phyloP scores from a whole-genome alignment of 2,113 vertebrate genomes.

The Pantherophis guttatus region DNA sequence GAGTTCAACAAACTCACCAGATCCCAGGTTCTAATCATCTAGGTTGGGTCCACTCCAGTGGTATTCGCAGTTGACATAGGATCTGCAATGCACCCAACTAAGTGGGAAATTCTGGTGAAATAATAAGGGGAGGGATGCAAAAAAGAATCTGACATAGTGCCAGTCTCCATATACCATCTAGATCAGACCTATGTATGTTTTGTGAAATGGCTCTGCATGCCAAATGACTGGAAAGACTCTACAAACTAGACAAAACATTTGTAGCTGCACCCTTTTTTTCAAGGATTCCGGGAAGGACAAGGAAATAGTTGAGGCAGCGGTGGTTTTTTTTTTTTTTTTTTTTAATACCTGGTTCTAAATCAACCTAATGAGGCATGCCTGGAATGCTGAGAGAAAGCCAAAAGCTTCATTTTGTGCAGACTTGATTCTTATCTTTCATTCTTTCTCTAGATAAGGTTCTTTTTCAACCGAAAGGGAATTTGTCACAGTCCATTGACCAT shows the following conservation, averaged over 20 bases:
- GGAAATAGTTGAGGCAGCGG: conserved; percentile 16
- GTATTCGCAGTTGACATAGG: background rate
- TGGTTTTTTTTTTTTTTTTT: too few species aligned
- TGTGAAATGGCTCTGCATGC: background rate
- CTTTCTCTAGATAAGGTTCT: conserved; percentile 18
- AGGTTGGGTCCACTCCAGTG: background rate
- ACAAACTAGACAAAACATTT: conserved; percentile 22
- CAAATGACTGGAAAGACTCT: background rate
- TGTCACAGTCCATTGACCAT: conserved; percentile 49
- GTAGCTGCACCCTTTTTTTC: conserved; percentile 19
- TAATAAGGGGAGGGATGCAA: background rate
- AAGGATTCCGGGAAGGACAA: conserved; percentile 24
- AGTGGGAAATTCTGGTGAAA: background rate
- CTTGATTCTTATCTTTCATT: conserved; percentile 50
- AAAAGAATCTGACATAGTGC: background rate
- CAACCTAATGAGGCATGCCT: conserved; percentile 63
- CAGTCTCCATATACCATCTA: background rate
- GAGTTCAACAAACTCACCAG: background rate
- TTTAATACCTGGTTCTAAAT: conserved; percentile 49
- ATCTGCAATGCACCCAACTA: background rate
- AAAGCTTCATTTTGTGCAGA: conserved; percentile 46
- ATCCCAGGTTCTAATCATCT: background rate
- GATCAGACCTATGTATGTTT: background rate
- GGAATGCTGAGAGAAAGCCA: conserved; percentile 59
- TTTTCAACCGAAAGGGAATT: conserved; percentile 53